Conservation (phyloP, 2,113 vertebrate species). For the Chelonoidis abingdonii region DNA sequence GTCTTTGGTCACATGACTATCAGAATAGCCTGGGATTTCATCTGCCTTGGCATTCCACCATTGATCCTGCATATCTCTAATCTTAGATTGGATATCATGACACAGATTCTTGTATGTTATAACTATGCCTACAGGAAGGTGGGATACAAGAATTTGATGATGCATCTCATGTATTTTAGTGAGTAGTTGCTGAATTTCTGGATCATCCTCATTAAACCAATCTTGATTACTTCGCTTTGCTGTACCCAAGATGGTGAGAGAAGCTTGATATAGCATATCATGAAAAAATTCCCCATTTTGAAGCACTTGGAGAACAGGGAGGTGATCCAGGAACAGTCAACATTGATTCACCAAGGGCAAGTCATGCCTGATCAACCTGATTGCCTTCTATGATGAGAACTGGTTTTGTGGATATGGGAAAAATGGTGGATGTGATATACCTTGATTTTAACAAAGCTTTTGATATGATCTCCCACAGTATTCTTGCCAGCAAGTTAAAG, state of each 20-base stretch:
- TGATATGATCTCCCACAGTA: too few species aligned
- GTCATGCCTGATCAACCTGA: too few species aligned
- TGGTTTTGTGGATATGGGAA: too few species aligned
- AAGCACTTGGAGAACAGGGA: too few species aligned
- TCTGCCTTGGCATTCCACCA: not conserved
- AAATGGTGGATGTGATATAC: too few species aligned
- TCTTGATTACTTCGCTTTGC: not conserved
- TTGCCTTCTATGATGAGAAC: too few species aligned
- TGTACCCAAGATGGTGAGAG: not conserved
- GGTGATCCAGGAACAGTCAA: too few species aligned
- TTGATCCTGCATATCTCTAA: not conserved
- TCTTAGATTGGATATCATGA: not conserved
- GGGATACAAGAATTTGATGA: not conserved
- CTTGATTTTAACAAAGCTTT: too few species aligned
- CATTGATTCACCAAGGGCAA: too few species aligned
- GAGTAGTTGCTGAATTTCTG: not conserved
- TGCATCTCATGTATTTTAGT: not conserved
- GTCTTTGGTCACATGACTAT: not conserved
- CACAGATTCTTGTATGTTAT: not conserved
- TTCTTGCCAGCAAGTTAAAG: too few species aligned
- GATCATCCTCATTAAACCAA: not conserved
- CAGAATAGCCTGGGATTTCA: not conserved
- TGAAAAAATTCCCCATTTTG: not conserved
- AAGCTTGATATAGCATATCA: not conserved
- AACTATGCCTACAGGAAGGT: not conserved